Evolutionary conservation across 2,888 invertebrate species (phyloP).

Genomic region (Apamea sordens): DNA sequence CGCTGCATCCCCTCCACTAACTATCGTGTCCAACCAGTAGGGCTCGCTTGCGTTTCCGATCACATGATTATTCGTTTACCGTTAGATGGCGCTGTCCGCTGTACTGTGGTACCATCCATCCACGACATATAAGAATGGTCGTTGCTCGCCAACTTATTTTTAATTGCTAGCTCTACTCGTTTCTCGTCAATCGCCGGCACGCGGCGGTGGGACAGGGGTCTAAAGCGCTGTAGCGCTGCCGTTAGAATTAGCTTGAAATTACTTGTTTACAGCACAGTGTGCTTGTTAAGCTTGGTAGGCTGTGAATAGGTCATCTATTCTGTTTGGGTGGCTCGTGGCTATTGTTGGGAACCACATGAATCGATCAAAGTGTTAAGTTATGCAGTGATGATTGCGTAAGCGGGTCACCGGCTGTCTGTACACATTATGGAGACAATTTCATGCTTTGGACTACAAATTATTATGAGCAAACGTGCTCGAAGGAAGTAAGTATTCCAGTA

Average conservation of each 20-base stretch:
- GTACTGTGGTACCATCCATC: too few relatives aligned
- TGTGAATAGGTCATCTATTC: neutral
- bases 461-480: neutral
- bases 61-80: too few relatives aligned
- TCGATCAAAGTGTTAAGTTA: neutral
- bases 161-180: neutral
- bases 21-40: too few relatives aligned
- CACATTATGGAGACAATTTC: neutral
- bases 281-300: neutral
- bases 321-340: neutral
- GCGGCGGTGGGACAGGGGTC: neutral
- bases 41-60: too few relatives aligned
- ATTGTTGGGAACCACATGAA: neutral
- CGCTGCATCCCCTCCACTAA: too few relatives aligned
- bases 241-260: conserved; percentile 30
- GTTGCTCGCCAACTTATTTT: neutral
- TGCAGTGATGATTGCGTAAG: neutral
- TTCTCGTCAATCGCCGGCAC: neutral
- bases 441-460: neutral
- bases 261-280: conserved; percentile 8
- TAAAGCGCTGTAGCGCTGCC: neutral
- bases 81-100: too few relatives aligned
- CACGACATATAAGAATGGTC: neutral
- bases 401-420: too few relatives aligned
- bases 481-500: neutral